Evolutionary conservation across 2,888 invertebrate genomes (phyloP), one percentile per base, ranked within the genome.

Genomic region (Drosophila atripex): DNA sequence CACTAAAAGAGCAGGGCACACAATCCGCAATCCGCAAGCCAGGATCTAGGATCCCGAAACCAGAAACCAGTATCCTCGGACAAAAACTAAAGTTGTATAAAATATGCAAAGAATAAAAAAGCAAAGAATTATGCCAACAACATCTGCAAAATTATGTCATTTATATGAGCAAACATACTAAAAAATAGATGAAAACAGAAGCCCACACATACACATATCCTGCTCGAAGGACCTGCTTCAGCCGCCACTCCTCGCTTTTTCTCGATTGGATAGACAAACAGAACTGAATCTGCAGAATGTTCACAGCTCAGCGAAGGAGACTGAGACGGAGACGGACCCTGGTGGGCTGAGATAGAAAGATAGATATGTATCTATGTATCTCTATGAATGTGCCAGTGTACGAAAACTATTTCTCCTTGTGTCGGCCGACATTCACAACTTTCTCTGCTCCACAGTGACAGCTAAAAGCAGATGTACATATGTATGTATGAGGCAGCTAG

Each of bases 111-210:
- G 63, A 52, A 60, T 51, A 76, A 68, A 68, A 50, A 52, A 54
- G 16, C 43, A 53, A 60, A 64, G 63, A 72, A 71, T 76, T 73
- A 73, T 78, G 72, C 61, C 57, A 54, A 71, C 69, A 80, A 71
- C 86, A 87, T 78, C 85, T 87, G 77, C 73, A 72, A 88, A 87
- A 87, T 87, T 84, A 86, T 87, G 87, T 87, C 84, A 86, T 86
- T 86, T 86, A 83, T 86, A 83, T 83, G 79, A 76, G 79, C 82
- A 84, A 83, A 84, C 80, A 83, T 68, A 80, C 76, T 78, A 83
- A 83, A 83, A 86, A 80, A 86, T 80, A 83, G 75, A 80, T 78
- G 80, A 77, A 72, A 77, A 76, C 68, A 77, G 54, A 23, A 57
- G 39, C 46, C 54, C 66, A 61, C 55, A 64, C 55, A 57, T 47